Base-by-base conservation (phyloP, 2,888 invertebrate species). In the Hypolimnas misippus region DNA sequence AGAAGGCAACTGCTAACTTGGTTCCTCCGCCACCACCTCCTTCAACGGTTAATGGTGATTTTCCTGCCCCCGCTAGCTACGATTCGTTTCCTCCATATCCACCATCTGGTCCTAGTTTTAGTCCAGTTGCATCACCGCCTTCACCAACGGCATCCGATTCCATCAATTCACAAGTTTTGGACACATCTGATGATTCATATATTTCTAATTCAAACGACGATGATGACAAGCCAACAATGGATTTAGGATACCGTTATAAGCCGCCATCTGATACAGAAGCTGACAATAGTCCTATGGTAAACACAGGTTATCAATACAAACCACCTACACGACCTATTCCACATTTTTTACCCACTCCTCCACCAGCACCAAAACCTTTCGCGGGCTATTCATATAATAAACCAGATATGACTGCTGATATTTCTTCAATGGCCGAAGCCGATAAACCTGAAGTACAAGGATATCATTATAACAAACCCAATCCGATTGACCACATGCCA, bases 31-130 rank as follows among this genome's bases (percentile, higher is more conserved):
- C 87, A 3, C 86, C 84, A 10, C 86, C 84, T 0, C 74, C 82
- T 3, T 84, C 87, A 46, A 74, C 81, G 65, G 42, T 75, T 3
- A 78, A 76, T 19, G 78, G 81, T 50, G 83, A 86, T 69, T 88
- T 89, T 61, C 88, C 88, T 56, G 70, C 76, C 35, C 89, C 91
- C 5, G 74, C 75, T 10, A 87, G 67, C 54, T 91, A 91, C 63
- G 90, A 91, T 55, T 84, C 89, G 1, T 92, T 90, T 67, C 92
- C 92, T 40, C 91, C 92, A 0, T 90, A 86, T 62, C 77, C 84
- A 33, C 79, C 84, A 4, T 57, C 79, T 16, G 64, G 58, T 2
- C 60, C 72, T 40, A 70, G 65, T 38, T 67, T 72, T 40, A 57
- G 61, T 10, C 62, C 75, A 29, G 55, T 56, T 3, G 60, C 72